Conservation (phyloP, 2,113 vertebrate genomes). For the Paratilapia polleni region DNA sequence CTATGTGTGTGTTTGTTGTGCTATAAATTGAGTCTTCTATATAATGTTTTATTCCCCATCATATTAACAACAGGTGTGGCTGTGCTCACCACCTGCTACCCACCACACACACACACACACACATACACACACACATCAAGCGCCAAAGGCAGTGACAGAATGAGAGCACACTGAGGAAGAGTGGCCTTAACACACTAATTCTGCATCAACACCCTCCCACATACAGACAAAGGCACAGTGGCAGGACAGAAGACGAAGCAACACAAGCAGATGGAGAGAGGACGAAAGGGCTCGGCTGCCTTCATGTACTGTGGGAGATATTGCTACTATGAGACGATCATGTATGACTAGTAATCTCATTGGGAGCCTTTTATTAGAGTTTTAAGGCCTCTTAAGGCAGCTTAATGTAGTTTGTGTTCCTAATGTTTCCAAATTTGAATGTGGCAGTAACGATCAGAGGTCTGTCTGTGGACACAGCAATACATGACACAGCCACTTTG, state of each 20-base stretch:
- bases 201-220: conserved; percentile 66
- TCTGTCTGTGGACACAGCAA: too few species aligned
- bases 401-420: not conserved
- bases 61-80: conserved; percentile 54
- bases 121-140: not conserved
- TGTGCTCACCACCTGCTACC: conserved; percentile 59
- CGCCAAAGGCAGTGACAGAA: conserved; percentile 59
- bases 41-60: conserved; percentile 30
- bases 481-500: too few species aligned
- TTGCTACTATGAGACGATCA: not conserved
- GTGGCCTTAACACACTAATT: conserved; percentile 54
- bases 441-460: too few species aligned
- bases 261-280: conserved; percentile 39
- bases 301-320: conserved; percentile 24
- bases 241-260: conserved; percentile 39
- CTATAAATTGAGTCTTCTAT: conserved; percentile 47
- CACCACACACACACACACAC: conserved; percentile 17
- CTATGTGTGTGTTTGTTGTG: not conserved
- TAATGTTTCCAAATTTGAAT: too few species aligned
- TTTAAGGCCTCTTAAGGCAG: not conserved
- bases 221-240: conserved; percentile 35
- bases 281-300: conserved; percentile 2
- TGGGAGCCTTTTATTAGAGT: not conserved
- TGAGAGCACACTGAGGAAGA: conserved; percentile 64
- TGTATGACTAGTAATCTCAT: not conserved